A percentile compares a stretch with the other conserved stretches of the same genome.
These are phyloP conservation scores for Melanogrammus aeglefinus DNA, from an alignment of 2,797 vertebrate genomes.

Conservation along the genomic window DNA sequence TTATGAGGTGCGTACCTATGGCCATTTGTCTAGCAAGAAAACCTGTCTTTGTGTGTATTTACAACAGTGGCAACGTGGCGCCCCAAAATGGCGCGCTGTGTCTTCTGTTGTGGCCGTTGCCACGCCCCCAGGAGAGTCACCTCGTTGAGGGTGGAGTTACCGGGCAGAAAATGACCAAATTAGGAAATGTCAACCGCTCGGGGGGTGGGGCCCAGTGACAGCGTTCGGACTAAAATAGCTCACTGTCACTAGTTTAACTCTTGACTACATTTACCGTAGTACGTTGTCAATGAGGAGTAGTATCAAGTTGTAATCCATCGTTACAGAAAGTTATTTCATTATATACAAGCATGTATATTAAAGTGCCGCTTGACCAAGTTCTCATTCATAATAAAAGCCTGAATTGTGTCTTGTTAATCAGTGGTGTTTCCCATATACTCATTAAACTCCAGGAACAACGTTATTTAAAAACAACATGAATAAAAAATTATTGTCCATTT, in stretches of 20 bases:
- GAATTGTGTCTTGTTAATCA: too few relatives aligned
- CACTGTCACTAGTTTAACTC: constrained; percentile 3
- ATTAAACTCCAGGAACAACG: background rate
- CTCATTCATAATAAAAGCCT: too few relatives aligned
- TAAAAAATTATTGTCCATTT: background rate
- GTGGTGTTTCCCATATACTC: too few relatives aligned
- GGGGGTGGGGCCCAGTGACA: constrained; percentile 38
- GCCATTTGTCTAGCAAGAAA: background rate
- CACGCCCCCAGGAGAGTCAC: constrained; percentile 31
- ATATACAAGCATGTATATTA: background rate
- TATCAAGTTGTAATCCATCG: background rate
- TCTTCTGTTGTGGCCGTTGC: constrained; percentile 73
- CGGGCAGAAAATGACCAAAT: constrained; percentile 66
- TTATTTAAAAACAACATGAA: too few relatives aligned
- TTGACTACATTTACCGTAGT: background rate
- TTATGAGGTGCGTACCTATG: too few relatives aligned
- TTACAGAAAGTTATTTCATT: background rate
- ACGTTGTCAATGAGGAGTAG: background rate
- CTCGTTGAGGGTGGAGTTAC: constrained; percentile 39
- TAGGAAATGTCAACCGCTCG: constrained; percentile 54
- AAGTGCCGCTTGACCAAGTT: too few relatives aligned
- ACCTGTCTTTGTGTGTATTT: constrained; percentile 16
- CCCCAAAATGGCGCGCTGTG: constrained; percentile 74
- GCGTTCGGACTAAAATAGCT: constrained; percentile 34
- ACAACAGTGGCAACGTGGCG: constrained; percentile 74